These are phyloP conservation scores for Psammodynastes pulverulentus DNA, from an alignment of 2,113 vertebrate genomes.

Conservation along the genomic window DNA sequence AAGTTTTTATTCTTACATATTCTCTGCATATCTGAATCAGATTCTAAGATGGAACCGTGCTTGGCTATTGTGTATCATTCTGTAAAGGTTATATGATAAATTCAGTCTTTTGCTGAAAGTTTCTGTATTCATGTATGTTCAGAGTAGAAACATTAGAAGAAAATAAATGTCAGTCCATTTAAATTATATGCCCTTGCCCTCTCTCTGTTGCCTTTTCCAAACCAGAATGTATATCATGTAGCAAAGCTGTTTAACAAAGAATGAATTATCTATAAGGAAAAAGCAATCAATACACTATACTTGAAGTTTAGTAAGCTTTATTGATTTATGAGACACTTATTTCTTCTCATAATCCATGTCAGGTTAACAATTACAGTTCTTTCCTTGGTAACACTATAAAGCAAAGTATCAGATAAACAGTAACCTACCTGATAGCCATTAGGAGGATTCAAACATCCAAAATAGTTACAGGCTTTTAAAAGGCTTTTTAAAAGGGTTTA, in stretches of 20 bases:
- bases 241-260: neutral
- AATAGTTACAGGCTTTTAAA: neutral
- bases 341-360: slow-evolving; percentile 36
- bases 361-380: slow-evolving; percentile 17
- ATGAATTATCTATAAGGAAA: neutral
- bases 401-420: slow-evolving; percentile 13
- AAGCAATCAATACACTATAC: slow-evolving; percentile 21
- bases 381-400: slow-evolving; percentile 24
- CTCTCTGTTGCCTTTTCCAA: neutral
- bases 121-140: neutral
- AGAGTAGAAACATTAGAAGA: neutral
- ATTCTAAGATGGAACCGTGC: neutral
- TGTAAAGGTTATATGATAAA: neutral
- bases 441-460: neutral
- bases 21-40: neutral
- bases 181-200: neutral
- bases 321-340: slow-evolving; percentile 34
- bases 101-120: neutral
- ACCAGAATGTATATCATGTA: neutral
- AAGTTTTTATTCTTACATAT: neutral
- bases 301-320: neutral
- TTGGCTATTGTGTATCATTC: neutral
- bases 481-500: neutral
- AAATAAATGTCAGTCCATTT: neutral
- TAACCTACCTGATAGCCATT: neutral